Conservation (phyloP, 2,797 vertebrate species). For the Liasis olivaceus region DNA sequence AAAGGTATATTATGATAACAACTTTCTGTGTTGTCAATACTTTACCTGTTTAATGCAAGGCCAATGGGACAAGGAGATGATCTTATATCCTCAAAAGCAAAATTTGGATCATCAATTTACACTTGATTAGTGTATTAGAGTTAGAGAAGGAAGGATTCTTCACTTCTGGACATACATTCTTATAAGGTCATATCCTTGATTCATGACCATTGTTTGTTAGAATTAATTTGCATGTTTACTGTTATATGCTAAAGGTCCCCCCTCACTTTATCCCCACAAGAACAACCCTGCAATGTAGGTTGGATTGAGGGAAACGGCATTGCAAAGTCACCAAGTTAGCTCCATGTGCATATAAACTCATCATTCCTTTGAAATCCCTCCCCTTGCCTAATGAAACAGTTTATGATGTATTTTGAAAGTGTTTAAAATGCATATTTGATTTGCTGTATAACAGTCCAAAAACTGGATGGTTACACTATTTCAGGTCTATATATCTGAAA, state of each 20-base stretch:
- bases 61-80: background rate
- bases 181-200: background rate
- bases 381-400: background rate
- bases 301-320: background rate
- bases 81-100: background rate
- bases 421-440: background rate
- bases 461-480: background rate
- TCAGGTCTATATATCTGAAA: background rate
- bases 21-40: background rate
- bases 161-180: background rate
- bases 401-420: background rate
- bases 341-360: background rate
- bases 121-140: background rate
- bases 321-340: background rate
- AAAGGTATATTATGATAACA: background rate
- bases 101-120: background rate
- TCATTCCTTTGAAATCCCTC: background rate
- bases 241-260: background rate
- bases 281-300: background rate
- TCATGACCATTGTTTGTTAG: background rate
- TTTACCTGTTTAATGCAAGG: background rate
- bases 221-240: background rate
- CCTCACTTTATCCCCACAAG: background rate
- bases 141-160: background rate
- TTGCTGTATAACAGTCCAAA: background rate